A percentile compares a stretch with the other conserved stretches of the same genome.
Evolutionary conservation across 2,888 invertebrate species (phyloP).

Genomic region (Caenorhabditis becei): DNA sequence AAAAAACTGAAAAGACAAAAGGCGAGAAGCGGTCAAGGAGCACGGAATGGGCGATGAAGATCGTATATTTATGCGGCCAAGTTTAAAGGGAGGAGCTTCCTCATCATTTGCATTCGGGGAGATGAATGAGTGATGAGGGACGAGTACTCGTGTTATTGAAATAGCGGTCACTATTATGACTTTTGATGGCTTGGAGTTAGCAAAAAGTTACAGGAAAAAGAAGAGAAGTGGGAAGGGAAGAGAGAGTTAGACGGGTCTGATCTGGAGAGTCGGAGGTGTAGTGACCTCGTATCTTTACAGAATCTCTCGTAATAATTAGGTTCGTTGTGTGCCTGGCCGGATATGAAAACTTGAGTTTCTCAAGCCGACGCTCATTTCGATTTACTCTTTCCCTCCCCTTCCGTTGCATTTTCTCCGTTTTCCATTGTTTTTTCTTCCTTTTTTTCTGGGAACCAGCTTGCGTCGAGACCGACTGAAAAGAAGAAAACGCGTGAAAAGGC

Average conservation of each 20-base stretch:
- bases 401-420: not conserved
- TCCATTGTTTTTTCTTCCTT: conserved; percentile 1
- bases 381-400: not conserved
- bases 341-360: conserved; percentile 20
- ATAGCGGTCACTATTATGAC: conserved; percentile 34
- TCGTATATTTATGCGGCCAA: conserved; percentile 20
- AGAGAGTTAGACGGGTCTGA: not conserved
- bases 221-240: not conserved
- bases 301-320: conserved; percentile 30
- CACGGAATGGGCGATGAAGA: conserved; percentile 15
- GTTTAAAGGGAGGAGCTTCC: conserved; percentile 27
- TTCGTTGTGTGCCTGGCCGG: conserved; percentile 19
- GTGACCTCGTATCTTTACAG: conserved; percentile 6
- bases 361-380: conserved; percentile 10
- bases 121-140: conserved; percentile 47
- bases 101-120: conserved; percentile 45
- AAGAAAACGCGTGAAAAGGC: not conserved
- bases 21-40: conserved; percentile 32
- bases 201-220: not conserved
- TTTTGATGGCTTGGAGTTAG: conserved; percentile 33
- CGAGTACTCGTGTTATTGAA: conserved; percentile 2
- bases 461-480: not conserved
- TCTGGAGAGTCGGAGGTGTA: conserved; percentile 4
- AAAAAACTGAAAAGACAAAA: conserved; percentile 26
- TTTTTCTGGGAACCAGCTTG: conserved; percentile 8